phyloP scores from a whole-genome alignment of 2,888 invertebrate species.

The Petrolisthes manimaculis region DNA sequence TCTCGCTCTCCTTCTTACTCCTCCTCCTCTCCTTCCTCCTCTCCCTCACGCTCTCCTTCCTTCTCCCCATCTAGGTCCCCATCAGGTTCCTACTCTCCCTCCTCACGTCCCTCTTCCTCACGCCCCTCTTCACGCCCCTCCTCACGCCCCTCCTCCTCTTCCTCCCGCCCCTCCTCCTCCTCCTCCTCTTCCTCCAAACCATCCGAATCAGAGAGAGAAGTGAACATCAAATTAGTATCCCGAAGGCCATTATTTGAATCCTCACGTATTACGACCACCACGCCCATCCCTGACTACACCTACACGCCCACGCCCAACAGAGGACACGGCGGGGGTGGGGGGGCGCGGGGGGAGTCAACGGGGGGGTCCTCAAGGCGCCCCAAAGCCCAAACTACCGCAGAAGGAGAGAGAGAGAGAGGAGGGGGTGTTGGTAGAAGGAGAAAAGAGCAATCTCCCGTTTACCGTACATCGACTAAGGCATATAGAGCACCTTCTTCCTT shows the following conservation, averaged over 20 bases:
- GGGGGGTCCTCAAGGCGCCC: no score
- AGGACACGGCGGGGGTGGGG: background rate
- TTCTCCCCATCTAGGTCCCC: background rate
- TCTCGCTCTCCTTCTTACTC: background rate
- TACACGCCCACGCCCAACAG: slow-evolving; percentile 23
- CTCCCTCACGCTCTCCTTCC: background rate
- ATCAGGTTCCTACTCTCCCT: background rate
- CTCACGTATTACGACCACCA: slow-evolving; percentile 7
- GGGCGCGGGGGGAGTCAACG: background rate
- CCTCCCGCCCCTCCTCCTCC: slow-evolving; percentile 2
- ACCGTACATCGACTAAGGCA: slow-evolving; percentile 60
- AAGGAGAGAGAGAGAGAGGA: background rate
- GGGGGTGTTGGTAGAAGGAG: background rate
- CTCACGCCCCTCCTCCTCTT: background rate
- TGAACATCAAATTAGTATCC: slow-evolving; percentile 8
- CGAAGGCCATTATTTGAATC: slow-evolving; percentile 38
- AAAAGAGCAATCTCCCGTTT: slow-evolving; percentile 46
- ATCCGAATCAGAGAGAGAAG: background rate
- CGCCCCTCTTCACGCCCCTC: background rate
- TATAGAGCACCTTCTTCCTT: slow-evolving; percentile 58
- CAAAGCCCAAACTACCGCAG: no score
- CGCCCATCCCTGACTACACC: background rate
- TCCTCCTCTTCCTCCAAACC: background rate
- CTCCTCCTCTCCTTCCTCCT: background rate
- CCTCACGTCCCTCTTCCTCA: background rate